Conservation (phyloP, 2,113 vertebrate species). For the Candoia aspera region DNA sequence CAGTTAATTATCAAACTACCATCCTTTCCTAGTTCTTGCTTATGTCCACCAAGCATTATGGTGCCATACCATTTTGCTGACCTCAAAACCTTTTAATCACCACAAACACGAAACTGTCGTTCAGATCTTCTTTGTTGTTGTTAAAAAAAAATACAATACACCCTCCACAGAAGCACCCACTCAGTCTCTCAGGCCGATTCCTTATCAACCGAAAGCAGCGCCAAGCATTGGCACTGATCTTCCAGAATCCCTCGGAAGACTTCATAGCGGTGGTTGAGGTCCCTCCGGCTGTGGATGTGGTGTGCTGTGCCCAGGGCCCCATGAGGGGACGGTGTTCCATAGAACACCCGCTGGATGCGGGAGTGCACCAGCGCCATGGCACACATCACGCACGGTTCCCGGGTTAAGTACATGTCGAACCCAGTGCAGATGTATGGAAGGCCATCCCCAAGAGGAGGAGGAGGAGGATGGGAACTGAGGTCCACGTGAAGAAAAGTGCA, state of each 20-base stretch:
- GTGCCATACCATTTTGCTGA: not conserved
- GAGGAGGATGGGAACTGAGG: not conserved
- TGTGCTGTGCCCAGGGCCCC: slow-evolving; percentile 82
- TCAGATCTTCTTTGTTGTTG: not conserved
- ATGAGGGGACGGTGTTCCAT: slow-evolving; percentile 71
- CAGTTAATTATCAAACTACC: not conserved
- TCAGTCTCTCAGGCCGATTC: not conserved
- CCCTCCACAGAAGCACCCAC: not conserved
- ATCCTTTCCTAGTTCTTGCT: not conserved
- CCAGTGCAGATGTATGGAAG: slow-evolving; percentile 86
- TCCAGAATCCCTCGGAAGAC: slow-evolving; percentile 81
- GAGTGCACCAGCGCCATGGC: slow-evolving; percentile 90
- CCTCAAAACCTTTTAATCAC: not conserved
- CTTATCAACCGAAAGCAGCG: not conserved
- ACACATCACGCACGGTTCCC: slow-evolving; percentile 88
- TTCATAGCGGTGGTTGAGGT: slow-evolving; percentile 86
- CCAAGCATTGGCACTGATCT: slow-evolving; percentile 71
- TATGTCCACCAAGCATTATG: not conserved
- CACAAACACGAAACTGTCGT: not conserved
- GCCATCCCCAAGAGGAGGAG: not conserved
- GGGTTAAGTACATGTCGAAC: slow-evolving; percentile 85
- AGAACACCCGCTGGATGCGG: slow-evolving; percentile 84
- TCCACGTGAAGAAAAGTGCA: slow-evolving; percentile 57
- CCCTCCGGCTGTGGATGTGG: slow-evolving; percentile 79
- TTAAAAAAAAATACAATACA: not conserved